Evolutionary conservation across 2,888 invertebrate genomes (phyloP).

Genomic region (Hartigia nigra): DNA sequence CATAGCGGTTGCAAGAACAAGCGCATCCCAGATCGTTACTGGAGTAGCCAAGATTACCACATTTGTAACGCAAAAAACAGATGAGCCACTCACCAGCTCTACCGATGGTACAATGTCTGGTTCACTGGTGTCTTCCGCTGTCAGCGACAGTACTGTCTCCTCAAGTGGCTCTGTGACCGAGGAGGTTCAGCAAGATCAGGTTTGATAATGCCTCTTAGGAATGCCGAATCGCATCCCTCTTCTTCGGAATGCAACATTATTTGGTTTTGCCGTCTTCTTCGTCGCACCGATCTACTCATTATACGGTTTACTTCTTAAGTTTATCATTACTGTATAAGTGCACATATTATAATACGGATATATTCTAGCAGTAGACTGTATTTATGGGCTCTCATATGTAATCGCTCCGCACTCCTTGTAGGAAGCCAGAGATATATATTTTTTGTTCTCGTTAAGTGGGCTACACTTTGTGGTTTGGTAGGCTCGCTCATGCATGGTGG

Average conservation of each 20-base stretch:
- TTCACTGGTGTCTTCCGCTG: conserved; percentile 51
- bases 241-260: conserved; percentile 17
- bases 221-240: conserved; percentile 11
- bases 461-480: conserved; percentile 18
- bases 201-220: conserved; percentile 55
- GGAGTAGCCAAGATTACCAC: conserved; percentile 49
- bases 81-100: conserved; percentile 51
- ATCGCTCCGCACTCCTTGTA: conserved; percentile 12
- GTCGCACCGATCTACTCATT: conserved; percentile 10
- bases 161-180: conserved; percentile 56
- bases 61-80: conserved; percentile 41
- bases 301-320: not conserved
- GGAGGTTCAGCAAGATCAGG: conserved; percentile 62
- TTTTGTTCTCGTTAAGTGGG: conserved; percentile 9
- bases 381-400: not conserved
- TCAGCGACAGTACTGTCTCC: conserved; percentile 54
- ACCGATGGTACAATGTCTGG: conserved; percentile 52
- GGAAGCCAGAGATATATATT: conserved; percentile 6
- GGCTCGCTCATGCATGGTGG: conserved; percentile 40
- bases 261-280: not conserved
- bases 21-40: conserved; percentile 41
- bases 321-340: not conserved
- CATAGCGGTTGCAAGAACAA: conserved; percentile 16
- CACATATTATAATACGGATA: conserved; percentile 17
- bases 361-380: not conserved